Percentiles rank a stretch among this genome's conserved stretches.
Evolutionary conservation across 2,113 vertebrate species (phyloP).

Genomic region (Miniopterus natalensis): DNA sequence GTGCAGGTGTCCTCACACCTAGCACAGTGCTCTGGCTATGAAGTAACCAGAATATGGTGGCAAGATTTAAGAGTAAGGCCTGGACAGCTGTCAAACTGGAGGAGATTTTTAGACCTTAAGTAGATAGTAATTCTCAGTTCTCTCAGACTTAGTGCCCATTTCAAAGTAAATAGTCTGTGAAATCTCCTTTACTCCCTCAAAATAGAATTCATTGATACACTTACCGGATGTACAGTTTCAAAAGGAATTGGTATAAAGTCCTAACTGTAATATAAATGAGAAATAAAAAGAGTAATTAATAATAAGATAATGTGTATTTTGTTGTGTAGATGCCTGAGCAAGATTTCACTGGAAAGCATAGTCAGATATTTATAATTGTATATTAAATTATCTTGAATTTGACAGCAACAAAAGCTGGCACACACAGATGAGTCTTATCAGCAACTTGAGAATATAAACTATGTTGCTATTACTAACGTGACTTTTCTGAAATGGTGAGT

Average conservation of each 20-base stretch:
- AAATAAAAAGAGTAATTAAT: neutral
- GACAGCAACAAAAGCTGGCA: neutral
- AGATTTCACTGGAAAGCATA: neutral
- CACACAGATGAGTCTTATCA: neutral
- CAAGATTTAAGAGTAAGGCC: constrained; percentile 7
- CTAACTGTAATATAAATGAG: neutral
- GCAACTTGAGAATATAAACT: neutral
- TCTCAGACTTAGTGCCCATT: neutral
- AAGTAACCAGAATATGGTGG: neutral
- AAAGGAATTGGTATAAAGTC: neutral
- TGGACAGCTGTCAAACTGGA: neutral
- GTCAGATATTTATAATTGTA: neutral
- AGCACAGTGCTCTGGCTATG: neutral
- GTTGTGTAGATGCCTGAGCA: neutral
- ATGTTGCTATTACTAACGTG: neutral
- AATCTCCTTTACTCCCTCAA: constrained; percentile 17
- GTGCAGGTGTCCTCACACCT: neutral
- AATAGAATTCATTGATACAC: neutral
- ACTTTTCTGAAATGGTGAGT: neutral
- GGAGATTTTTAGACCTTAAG: constrained; percentile 6
- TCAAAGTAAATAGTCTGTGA: constrained; percentile 27
- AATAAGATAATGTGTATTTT: neutral
- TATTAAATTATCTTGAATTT: neutral
- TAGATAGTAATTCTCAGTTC: constrained; percentile 7
- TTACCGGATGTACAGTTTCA: neutral